These are phyloP conservation scores for Hipposideros larvatus DNA, from an alignment of 2,797 vertebrate genomes.

Conservation along the genomic window DNA sequence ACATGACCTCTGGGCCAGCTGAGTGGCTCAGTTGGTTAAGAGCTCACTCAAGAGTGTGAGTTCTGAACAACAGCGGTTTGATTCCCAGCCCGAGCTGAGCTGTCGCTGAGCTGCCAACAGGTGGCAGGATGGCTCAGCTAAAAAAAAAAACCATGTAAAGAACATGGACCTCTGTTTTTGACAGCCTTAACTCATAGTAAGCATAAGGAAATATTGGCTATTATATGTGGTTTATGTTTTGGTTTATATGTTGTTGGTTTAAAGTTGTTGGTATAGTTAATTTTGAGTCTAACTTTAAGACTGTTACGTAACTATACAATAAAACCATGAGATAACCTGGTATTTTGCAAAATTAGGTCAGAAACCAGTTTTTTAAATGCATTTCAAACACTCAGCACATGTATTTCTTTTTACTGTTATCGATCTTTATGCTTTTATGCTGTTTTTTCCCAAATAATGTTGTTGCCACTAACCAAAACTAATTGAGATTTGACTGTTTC, in stretches of 20 bases:
- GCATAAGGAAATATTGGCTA: neutral
- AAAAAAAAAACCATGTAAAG: no score
- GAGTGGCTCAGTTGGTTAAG: no score
- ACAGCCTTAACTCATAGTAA: no score
- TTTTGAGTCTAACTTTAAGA: neutral
- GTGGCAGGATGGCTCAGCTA: no score
- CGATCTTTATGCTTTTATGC: neutral
- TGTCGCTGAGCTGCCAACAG: no score
- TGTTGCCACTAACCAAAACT: neutral
- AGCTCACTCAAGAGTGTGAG: no score
- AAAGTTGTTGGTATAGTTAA: neutral
- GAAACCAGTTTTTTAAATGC: neutral
- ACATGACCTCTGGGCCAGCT: neutral
- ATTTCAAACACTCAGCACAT: neutral
- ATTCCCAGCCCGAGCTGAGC: no score
- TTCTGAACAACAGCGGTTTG: no score
- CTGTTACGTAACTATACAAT: neutral
- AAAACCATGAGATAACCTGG: neutral
- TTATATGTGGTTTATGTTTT: neutral
- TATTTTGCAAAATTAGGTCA: neutral
- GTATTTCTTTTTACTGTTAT: slow-evolving; percentile 47
- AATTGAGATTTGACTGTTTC: neutral
- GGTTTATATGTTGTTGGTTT: neutral
- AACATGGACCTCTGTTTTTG: neutral
- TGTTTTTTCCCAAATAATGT: neutral